Conservation (phyloP, 2,797 vertebrate genomes). For the Mormyrus proboscirostris region DNA sequence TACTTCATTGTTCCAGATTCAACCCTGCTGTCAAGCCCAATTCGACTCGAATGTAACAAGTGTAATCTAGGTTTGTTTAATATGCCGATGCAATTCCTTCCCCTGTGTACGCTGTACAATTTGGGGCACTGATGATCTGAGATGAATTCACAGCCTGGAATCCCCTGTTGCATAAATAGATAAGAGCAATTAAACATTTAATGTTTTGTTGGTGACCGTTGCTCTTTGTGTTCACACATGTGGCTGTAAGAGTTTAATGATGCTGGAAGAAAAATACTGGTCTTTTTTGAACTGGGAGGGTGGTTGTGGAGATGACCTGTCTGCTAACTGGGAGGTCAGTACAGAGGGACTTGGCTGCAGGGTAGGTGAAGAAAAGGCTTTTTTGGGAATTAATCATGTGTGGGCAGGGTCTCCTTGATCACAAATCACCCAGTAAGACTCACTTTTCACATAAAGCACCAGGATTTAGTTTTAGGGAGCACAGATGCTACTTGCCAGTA, state of each 20-base stretch:
- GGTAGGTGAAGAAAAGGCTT: not conserved
- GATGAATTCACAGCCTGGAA: slow-evolving; percentile 27
- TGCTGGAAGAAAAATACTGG: not conserved
- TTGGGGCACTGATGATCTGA: slow-evolving; percentile 1
- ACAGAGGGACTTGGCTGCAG: not conserved
- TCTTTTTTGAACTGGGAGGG: not conserved
- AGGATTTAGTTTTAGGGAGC: not conserved
- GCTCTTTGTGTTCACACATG: not conserved
- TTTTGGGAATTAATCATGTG: not conserved
- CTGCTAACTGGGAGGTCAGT: not conserved
- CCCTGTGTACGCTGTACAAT: slow-evolving; percentile 18
- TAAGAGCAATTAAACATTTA: slow-evolving; percentile 33
- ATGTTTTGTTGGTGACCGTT: not conserved
- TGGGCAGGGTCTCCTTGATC: not conserved
- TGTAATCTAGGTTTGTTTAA: slow-evolving; percentile 23
- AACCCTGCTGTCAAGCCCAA: slow-evolving; percentile 28
- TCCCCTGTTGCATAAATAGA: slow-evolving; percentile 32
- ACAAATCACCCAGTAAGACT: not conserved
- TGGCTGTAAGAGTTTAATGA: not conserved
- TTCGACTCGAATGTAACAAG: slow-evolving; percentile 32
- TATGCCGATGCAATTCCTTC: not conserved
- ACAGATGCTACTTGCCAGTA: not conserved
- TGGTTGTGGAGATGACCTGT: not conserved
- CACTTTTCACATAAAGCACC: not conserved
- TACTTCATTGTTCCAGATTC: slow-evolving; percentile 33